Evolutionary conservation across 2,888 invertebrate genomes (phyloP).

Genomic region (Cerceris rybyensis): DNA sequence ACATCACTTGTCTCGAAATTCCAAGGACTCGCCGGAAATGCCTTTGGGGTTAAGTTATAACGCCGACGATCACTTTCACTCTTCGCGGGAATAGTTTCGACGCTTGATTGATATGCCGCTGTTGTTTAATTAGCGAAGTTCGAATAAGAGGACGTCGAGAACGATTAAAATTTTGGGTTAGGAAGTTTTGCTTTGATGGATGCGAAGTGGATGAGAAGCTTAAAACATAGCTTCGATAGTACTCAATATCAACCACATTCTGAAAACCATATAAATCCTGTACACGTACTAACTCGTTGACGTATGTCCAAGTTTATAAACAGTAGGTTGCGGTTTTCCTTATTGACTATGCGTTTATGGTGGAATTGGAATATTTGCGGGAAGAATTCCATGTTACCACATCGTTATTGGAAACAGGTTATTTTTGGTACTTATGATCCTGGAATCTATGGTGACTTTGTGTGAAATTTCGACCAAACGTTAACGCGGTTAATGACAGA

Average conservation of each 20-base stretch:
- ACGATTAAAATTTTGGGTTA: neutral
- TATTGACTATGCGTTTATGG: too few species aligned
- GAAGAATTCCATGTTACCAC: too few species aligned
- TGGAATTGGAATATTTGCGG: too few species aligned
- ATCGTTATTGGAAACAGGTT: too few species aligned
- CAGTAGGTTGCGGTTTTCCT: too few species aligned
- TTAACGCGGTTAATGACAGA: too few species aligned
- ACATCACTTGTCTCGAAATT: neutral
- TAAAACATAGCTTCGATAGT: neutral
- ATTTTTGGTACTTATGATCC: too few species aligned
- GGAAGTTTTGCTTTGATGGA: neutral
- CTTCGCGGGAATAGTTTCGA: neutral
- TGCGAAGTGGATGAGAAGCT: neutral
- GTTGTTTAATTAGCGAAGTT: conserved; percentile 2
- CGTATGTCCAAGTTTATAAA: neutral
- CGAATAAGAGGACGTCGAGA: neutral
- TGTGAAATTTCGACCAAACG: too few species aligned
- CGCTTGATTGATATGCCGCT: neutral
- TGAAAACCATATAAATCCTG: neutral
- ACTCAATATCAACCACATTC: neutral
- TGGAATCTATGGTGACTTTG: too few species aligned
- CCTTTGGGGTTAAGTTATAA: neutral
- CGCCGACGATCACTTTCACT: neutral
- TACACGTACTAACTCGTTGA: neutral
- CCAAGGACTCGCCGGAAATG: neutral